These are phyloP conservation scores for Himalopsyche kuldschensis DNA, from an alignment of 2,888 invertebrate genomes.

Conservation along the genomic window DNA sequence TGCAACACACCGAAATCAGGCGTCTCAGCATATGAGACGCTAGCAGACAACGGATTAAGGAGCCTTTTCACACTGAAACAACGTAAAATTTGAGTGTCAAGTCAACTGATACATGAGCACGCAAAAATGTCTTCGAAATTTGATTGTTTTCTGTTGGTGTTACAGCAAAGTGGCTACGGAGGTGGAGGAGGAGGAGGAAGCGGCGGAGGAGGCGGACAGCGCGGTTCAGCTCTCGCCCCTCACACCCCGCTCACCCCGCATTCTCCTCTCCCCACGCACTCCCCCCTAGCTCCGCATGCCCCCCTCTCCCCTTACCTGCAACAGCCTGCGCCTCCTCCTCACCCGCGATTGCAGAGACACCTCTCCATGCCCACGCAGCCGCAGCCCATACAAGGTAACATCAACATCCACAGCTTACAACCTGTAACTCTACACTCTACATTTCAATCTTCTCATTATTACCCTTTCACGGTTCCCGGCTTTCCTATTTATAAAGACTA, in stretches of 20 bases:
- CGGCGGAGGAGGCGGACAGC: conserved; percentile 45
- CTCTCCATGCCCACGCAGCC: conserved; percentile 43
- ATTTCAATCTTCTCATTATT: background rate
- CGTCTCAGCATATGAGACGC: too few species aligned
- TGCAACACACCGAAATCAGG: too few species aligned
- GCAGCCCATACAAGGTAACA: conserved; percentile 41
- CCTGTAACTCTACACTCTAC: background rate
- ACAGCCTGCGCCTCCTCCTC: conserved; percentile 44
- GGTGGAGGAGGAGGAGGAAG: conserved; percentile 39
- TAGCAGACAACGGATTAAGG: too few species aligned
- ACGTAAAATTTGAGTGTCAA: too few species aligned
- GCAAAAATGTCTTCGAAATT: background rate
- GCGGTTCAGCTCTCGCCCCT: conserved; percentile 55
- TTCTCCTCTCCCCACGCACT: conserved; percentile 55
- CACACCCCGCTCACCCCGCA: conserved; percentile 63
- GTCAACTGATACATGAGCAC: too few species aligned
- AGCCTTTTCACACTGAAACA: too few species aligned
- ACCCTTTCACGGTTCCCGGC: background rate
- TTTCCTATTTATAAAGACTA: background rate
- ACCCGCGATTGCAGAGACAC: conserved; percentile 42
- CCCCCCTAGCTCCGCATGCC: conserved; percentile 62
- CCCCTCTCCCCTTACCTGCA: conserved; percentile 52
- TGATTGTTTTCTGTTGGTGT: conserved; percentile 37
- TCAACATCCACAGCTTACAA: background rate
- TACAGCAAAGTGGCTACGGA: conserved; percentile 57